These are phyloP conservation scores for Lasioglossum malachurum DNA, from an alignment of 2,888 invertebrate species.

Conservation along the genomic window DNA sequence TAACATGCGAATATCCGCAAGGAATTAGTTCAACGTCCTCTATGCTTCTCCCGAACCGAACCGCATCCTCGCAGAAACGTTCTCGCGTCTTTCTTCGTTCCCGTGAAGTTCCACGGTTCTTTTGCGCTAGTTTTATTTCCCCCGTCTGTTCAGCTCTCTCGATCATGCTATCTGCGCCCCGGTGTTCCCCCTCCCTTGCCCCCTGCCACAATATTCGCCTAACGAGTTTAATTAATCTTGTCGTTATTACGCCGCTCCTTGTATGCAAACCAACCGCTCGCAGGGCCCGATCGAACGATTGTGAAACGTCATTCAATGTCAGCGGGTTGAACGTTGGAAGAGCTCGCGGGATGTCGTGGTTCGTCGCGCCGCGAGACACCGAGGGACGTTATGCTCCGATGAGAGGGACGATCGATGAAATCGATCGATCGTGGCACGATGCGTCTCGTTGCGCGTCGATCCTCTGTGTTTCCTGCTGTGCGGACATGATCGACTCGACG, in stretches of 20 bases:
- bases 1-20: neutral
- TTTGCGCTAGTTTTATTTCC: slow-evolving; percentile 39
- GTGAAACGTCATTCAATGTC: slow-evolving; percentile 60
- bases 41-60: neutral
- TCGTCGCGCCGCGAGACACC: slow-evolving; percentile 27
- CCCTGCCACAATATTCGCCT: slow-evolving; percentile 41
- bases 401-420: slow-evolving; percentile 46
- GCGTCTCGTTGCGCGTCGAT: slow-evolving; percentile 41
- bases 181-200: neutral
- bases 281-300: slow-evolving; percentile 45
- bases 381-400: slow-evolving; percentile 40
- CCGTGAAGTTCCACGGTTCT: slow-evolving; percentile 11
- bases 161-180: slow-evolving; percentile 41
- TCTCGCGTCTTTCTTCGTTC: neutral
- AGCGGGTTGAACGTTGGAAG: slow-evolving; percentile 24
- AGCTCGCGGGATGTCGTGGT: slow-evolving; percentile 23
- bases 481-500: slow-evolving; percentile 19
- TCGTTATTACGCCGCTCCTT: slow-evolving; percentile 50
- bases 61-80: neutral
- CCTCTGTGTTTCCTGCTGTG: slow-evolving; percentile 16
- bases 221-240: slow-evolving; percentile 59
- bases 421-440: slow-evolving; percentile 61
- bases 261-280: slow-evolving; percentile 47
- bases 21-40: neutral
- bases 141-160: slow-evolving; percentile 12